These are phyloP conservation scores for Callimorpha dominula DNA, from an alignment of 2,888 invertebrate species.

Conservation along the genomic window DNA sequence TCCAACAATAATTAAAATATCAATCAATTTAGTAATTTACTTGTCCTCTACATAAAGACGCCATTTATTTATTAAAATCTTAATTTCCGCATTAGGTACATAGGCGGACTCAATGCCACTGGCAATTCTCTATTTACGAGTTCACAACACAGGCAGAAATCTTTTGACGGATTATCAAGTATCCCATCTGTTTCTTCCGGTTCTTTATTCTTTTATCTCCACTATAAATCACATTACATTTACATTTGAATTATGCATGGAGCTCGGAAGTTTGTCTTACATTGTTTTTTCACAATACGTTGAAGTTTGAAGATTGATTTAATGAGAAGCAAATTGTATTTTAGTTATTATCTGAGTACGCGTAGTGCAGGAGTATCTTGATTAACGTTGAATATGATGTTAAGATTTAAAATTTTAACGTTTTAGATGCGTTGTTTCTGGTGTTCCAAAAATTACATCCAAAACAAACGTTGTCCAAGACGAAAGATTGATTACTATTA, in stretches of 20 bases:
- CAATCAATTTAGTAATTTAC: not conserved
- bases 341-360: not conserved
- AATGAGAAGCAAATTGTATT: constrained; percentile 2
- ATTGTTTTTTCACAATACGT: constrained; percentile 40
- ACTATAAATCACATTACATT: constrained; percentile 23
- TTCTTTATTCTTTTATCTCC: constrained; percentile 28
- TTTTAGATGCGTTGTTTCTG: no score
- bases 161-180: constrained; percentile 25
- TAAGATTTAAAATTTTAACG: no score
- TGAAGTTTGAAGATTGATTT: constrained; percentile 6
- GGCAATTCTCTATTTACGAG: not conserved
- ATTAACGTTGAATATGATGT: no score
- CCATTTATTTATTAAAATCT: not conserved
- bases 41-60: not conserved
- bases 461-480: no score
- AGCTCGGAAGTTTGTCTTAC: constrained; percentile 43
- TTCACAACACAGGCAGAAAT: constrained; percentile 8
- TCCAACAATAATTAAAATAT: not conserved
- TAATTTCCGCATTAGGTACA: not conserved
- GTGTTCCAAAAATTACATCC: no score
- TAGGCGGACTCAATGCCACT: not conserved
- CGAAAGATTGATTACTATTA: no score
- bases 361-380: no score
- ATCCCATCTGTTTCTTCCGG: constrained; percentile 33
- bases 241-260: constrained; percentile 45